phyloP scores from a whole-genome alignment of 2,113 vertebrate genomes.

The Stictonetta naevosa region DNA sequence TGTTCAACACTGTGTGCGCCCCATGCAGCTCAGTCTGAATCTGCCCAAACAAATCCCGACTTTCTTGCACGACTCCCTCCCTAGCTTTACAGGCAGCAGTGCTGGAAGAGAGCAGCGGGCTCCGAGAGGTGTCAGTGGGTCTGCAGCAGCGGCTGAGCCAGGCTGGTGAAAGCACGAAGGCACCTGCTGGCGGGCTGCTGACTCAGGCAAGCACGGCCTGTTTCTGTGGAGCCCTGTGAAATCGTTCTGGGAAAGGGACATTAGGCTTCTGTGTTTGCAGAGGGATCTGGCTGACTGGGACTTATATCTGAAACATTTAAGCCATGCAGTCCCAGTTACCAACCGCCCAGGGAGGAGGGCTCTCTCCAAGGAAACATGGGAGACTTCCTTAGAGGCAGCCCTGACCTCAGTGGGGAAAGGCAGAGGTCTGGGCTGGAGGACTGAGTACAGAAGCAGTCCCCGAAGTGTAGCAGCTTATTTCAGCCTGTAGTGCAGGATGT shows the following conservation, averaged over 20 bases:
- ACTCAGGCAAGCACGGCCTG: neutral
- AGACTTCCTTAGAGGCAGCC: neutral
- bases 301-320: neutral
- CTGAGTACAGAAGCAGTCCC: neutral
- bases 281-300: neutral
- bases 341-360: neutral
- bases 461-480: neutral
- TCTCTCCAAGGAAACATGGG: neutral
- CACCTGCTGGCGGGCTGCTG: neutral
- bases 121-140: neutral
- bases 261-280: neutral
- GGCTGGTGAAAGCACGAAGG: neutral
- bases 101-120: neutral
- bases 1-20: neutral
- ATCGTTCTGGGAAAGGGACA: neutral
- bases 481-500: neutral
- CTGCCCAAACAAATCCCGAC: neutral
- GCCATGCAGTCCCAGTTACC: neutral
- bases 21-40: neutral
- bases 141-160: neutral
- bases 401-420: neutral
- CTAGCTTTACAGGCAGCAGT: neutral
- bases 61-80: neutral
- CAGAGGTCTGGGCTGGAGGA: neutral
- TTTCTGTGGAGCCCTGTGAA: neutral